These are phyloP conservation scores for Pasiphila rectangulata DNA, from an alignment of 2,888 invertebrate species.

Conservation along the genomic window DNA sequence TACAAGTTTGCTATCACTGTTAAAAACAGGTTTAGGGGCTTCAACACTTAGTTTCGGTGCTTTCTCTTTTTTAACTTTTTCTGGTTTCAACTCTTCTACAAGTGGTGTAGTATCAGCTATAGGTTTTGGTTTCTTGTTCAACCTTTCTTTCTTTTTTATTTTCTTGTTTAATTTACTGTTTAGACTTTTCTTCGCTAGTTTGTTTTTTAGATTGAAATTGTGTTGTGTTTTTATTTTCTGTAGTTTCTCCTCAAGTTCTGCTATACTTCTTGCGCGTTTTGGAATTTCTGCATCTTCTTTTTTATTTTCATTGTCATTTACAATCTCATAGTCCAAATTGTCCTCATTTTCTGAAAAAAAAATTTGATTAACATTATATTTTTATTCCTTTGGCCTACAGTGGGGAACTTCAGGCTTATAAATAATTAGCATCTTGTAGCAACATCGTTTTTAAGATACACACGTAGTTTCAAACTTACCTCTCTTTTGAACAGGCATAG, in stretches of 20 bases:
- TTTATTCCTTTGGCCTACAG: background rate
- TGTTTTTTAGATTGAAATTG: conserved; percentile 83
- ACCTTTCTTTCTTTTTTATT: conserved; percentile 80
- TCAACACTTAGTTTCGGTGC: conserved; percentile 58
- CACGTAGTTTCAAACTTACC: too few species aligned
- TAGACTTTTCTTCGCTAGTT: conserved; percentile 83
- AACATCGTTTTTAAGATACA: too few species aligned
- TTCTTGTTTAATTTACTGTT: conserved; percentile 85
- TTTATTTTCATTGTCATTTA: conserved; percentile 43
- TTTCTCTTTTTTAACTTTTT: conserved; percentile 40
- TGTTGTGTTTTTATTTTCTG: conserved; percentile 82
- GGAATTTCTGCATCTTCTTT: conserved; percentile 52
- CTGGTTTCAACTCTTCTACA: conserved; percentile 31
- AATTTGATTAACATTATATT: background rate
- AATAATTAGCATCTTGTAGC: too few species aligned
- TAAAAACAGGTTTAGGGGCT: conserved; percentile 85
- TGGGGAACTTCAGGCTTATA: too few species aligned
- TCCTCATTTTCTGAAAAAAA: conserved; percentile 57
- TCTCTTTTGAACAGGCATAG: conserved; percentile 71
- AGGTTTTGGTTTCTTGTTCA: conserved; percentile 53
- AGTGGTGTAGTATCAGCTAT: conserved; percentile 36
- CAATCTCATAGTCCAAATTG: conserved; percentile 60
- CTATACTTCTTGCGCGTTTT: conserved; percentile 81
- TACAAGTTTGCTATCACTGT: conserved; percentile 92
- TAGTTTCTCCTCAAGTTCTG: conserved; percentile 83